Base-by-base conservation (phyloP, 2,797 vertebrate species). In the Pogoniulus pusillus region DNA sequence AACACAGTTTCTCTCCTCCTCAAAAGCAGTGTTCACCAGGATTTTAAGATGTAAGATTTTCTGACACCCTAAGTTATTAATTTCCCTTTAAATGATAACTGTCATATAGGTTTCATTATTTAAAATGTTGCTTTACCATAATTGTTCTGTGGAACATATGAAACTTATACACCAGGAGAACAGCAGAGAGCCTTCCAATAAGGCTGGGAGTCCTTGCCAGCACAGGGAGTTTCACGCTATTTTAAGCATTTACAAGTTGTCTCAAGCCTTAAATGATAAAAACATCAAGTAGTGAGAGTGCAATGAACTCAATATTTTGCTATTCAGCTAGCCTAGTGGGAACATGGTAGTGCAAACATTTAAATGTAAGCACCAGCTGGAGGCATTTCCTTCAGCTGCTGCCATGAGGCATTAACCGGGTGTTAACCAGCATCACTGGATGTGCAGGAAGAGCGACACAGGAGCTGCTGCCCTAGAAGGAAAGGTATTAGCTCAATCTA, bases 191-290 rank as follows among this genome's bases (percentile, higher is more conserved):
- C 75, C 82, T 87, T 92, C 80, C 94, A 83, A 30, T n/a, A 13
- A 55, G 55, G 35, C 82, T 60, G 53, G 29, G 58, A 85, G 76
- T 23, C 81, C 24, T 49, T 76, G 93, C 88, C 94, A 92, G 88
- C 74, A 51, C 53, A 76, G 88, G 90, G 85, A 92, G 94, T 93
- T 93, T 92, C 88, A 73, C 1, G 1, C 91, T 95, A 94, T 94
- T 95, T 94, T 84, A 93, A 88, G 88, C 77, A 86, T 92, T 95
- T 96, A 85, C 77, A 93, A 96, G 88, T 93, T 92, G 83, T 94
- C 91, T 93, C 87, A 85, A 91, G 94, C 87, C 90, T 93, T 81
- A 91, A 92, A 85, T 1, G 60, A 90, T 30, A 75, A 94, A 93
- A 95, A 81, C 95, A 91, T 85, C 70, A 54, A 95, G 91, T n/a